Percentiles rank a stretch among this genome's conserved stretches.
Conservation (phyloP, 2,888 invertebrate genomes). For the Mystacides longicornis region DNA sequence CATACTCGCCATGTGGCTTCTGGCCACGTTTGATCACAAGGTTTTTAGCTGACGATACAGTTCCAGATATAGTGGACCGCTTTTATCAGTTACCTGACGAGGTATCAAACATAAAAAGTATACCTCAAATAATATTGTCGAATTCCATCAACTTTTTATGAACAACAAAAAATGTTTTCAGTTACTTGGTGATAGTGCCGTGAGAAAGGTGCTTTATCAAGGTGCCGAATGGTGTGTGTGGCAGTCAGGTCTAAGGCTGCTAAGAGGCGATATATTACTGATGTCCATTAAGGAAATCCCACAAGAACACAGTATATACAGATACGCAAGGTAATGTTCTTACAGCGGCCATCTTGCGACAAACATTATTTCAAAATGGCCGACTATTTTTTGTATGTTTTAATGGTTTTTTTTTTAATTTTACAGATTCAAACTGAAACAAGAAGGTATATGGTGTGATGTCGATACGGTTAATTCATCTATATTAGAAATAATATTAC, state of each 20-base stretch:
- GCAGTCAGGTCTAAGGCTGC: slow-evolving; percentile 85
- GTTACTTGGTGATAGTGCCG: slow-evolving; percentile 54
- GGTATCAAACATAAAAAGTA: too few species aligned
- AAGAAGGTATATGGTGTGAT: slow-evolving; percentile 82
- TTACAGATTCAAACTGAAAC: slow-evolving; percentile 62
- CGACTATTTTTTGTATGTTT: too few species aligned
- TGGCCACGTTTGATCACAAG: slow-evolving; percentile 92
- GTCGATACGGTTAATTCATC: slow-evolving; percentile 74
- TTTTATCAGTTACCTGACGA: slow-evolving; percentile 68
- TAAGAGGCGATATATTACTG: slow-evolving; percentile 73
- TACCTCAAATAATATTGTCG: too few species aligned
- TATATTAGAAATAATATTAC: slow-evolving; percentile 79
- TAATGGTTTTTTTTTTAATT: too few species aligned
- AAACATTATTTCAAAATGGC: too few species aligned
- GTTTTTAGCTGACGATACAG: slow-evolving; percentile 82
- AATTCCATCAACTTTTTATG: too few species aligned
- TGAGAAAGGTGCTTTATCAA: slow-evolving; percentile 56
- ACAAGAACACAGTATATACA: slow-evolving; percentile 28
- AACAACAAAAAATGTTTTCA: too few species aligned
- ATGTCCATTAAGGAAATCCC: slow-evolving; percentile 78
- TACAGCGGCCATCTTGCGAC: too few species aligned
- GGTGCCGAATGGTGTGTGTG: slow-evolving; percentile 88
- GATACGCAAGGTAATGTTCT: slow-evolving; percentile 25
- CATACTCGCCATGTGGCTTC: slow-evolving; percentile 97
- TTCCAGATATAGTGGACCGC: slow-evolving; percentile 68